Conservation (phyloP, 2,888 invertebrate species). For the Cyaniris semiargus region DNA sequence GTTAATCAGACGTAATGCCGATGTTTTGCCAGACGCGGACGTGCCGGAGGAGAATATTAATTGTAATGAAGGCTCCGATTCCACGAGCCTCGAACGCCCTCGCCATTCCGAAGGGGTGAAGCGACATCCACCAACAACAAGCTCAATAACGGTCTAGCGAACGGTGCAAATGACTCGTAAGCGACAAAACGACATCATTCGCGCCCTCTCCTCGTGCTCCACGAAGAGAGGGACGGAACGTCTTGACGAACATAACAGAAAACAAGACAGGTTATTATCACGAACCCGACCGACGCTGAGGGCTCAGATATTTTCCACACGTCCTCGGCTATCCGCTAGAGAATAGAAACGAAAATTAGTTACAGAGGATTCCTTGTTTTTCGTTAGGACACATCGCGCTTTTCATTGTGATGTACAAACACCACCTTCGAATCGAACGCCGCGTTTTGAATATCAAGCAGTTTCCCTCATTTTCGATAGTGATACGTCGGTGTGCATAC, state of each 20-base stretch:
- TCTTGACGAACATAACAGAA: constrained; percentile 67
- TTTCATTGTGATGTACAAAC: constrained; percentile 77
- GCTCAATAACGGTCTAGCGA: constrained; percentile 76
- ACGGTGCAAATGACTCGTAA: constrained; percentile 77
- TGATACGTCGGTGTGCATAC: constrained; percentile 41
- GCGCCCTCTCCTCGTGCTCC: constrained; percentile 53
- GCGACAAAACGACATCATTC: constrained; percentile 66
- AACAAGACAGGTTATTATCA: constrained; percentile 79
- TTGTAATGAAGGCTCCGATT: constrained; percentile 73
- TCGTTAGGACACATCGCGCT: constrained; percentile 71
- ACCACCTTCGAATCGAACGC: constrained; percentile 75
- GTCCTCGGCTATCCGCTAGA: constrained; percentile 75
- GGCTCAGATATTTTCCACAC: constrained; percentile 77
- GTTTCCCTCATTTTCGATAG: constrained; percentile 44
- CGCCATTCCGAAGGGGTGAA: constrained; percentile 66
- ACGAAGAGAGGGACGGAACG: constrained; percentile 51
- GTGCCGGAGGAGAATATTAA: constrained; percentile 74
- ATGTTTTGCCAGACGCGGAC: constrained; percentile 76
- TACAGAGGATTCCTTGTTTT: constrained; percentile 76
- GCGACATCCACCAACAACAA: constrained; percentile 76
- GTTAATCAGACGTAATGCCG: constrained; percentile 77
- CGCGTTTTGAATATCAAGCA: constrained; percentile 65
- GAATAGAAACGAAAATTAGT: constrained; percentile 78
- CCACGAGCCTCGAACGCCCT: constrained; percentile 63
- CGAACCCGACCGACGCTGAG: constrained; percentile 67